These are phyloP conservation scores for Solea solea DNA, from an alignment of 2,113 vertebrate genomes.

Conservation along the genomic window DNA sequence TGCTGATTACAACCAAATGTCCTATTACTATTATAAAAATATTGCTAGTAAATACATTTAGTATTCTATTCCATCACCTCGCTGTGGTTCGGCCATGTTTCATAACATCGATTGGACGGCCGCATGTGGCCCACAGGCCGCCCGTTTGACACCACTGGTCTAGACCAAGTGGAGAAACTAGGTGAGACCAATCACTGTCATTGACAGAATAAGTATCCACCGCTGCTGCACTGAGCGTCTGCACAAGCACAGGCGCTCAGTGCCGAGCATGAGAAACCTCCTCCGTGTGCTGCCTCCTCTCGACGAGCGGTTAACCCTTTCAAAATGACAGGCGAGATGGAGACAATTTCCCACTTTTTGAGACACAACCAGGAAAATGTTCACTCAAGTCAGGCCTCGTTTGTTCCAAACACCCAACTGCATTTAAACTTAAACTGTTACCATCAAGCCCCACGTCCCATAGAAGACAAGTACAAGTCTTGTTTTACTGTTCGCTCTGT, in stretches of 20 bases:
- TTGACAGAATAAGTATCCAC: slow-evolving; percentile 1
- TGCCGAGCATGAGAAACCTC: slow-evolving; percentile 28
- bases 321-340: slow-evolving; percentile 53
- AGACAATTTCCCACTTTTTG: slow-evolving; percentile 27
- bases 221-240: background rate
- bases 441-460: background rate
- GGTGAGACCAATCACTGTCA: slow-evolving; percentile 1
- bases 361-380: slow-evolving; percentile 27
- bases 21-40: too few relatives aligned
- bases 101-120: too few relatives aligned
- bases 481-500: slow-evolving; percentile 12
- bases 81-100: too few relatives aligned
- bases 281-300: slow-evolving; percentile 55
- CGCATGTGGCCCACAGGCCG: too few relatives aligned
- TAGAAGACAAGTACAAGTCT: background rate
- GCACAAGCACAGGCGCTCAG: slow-evolving; percentile 49
- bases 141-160: background rate
- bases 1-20: too few relatives aligned
- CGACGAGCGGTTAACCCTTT: slow-evolving; percentile 48
- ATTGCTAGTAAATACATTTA: too few relatives aligned
- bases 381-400: slow-evolving; percentile 18
- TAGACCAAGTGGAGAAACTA: slow-evolving; percentile 7
- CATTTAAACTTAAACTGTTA: slow-evolving; percentile 43
- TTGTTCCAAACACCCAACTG: slow-evolving; percentile 22
- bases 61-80: too few relatives aligned